phyloP scores from a whole-genome alignment of 2,797 vertebrate genomes.

The Enteromius argenteus region DNA sequence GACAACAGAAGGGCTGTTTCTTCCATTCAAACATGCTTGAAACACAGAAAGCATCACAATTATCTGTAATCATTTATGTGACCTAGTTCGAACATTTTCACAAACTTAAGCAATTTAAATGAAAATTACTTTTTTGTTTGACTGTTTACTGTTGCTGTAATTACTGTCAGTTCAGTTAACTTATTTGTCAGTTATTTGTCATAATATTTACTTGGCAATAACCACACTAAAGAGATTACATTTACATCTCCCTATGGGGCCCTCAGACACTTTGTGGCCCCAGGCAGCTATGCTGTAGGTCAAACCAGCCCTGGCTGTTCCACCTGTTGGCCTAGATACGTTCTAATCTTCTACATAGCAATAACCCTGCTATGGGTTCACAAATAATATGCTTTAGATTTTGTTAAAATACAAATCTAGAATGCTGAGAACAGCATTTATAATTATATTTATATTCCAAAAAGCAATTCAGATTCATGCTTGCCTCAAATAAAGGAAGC shows the following conservation, averaged over 20 bases:
- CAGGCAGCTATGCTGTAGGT: background rate
- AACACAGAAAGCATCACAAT: background rate
- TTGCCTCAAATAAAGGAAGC: background rate
- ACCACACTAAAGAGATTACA: background rate
- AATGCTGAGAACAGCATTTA: background rate
- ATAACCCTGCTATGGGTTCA: background rate
- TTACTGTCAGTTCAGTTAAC: background rate
- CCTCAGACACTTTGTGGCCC: background rate
- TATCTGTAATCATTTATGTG: background rate
- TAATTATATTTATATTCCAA: background rate
- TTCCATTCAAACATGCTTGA: background rate
- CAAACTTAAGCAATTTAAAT: background rate
- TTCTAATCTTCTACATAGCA: background rate
- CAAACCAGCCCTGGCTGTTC: background rate
- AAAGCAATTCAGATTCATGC: background rate
- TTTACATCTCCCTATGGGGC: background rate
- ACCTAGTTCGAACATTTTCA: background rate
- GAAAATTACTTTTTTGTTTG: background rate
- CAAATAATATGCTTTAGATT: background rate
- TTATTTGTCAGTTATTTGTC: conserved; percentile 1
- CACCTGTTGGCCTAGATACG: background rate
- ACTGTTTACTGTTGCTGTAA: background rate
- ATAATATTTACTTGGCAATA: background rate
- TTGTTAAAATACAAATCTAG: background rate
- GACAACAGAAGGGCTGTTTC: background rate